These are phyloP conservation scores for Brachionus manjavacas DNA, from an alignment of 1,140 invertebrate species.

Conservation along the genomic window DNA sequence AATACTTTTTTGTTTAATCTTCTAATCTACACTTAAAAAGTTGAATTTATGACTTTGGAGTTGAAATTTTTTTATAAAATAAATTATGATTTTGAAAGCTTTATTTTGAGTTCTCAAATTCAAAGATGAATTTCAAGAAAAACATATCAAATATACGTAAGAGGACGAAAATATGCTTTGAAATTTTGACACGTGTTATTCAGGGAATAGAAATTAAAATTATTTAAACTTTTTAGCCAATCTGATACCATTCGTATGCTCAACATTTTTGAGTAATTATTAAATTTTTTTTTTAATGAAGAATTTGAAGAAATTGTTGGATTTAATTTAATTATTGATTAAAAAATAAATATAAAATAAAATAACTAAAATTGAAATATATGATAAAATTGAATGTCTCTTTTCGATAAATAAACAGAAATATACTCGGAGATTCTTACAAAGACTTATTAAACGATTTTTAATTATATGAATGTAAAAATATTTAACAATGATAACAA, in stretches of 20 bases:
- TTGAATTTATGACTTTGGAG: background rate
- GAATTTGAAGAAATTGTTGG: background rate
- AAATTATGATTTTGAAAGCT: slow-evolving; percentile 38
- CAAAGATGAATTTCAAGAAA: background rate
- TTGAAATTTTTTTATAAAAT: background rate
- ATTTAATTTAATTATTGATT: background rate
- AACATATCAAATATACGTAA: background rate
- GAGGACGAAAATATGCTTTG: background rate
- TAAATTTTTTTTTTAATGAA: background rate
- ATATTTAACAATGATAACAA: too few species aligned
- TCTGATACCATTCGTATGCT: background rate
- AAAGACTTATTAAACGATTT: too few species aligned
- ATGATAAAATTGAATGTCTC: too few species aligned
- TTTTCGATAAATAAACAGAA: too few species aligned
- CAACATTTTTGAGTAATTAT: background rate
- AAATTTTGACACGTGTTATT: background rate
- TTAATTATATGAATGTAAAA: too few species aligned
- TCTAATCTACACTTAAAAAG: background rate
- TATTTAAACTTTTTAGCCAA: background rate
- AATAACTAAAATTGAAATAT: too few species aligned
- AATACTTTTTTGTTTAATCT: background rate
- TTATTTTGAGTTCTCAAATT: background rate
- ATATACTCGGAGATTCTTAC: too few species aligned
- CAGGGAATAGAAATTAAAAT: background rate
- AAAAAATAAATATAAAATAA: too few species aligned